Evolutionary conservation across 2,797 vertebrate species (phyloP), one percentile per base, ranked within the genome.

Genomic region (Cirrhinus mrigala): DNA sequence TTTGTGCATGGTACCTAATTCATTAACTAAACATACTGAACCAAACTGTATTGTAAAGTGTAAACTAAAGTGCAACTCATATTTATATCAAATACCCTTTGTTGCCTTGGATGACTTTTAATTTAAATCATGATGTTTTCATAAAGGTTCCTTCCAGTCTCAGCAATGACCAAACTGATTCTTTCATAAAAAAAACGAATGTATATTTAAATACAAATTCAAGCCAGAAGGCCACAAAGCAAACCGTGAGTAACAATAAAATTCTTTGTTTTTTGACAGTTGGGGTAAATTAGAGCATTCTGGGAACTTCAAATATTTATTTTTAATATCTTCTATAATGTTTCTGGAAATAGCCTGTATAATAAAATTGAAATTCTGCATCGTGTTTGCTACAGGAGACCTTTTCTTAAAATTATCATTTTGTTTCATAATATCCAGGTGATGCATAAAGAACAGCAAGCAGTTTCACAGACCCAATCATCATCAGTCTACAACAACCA

Each of bases 161-260:
- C 3, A 1, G 5, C 4, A n/a, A 20, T 15, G 5, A 54, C 7
- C 37, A 54, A 54, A 66, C 29, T 3, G 15, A 27, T n/a, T 27
- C 6, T 33, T 5, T 5, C 15, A 1, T 1, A 20, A 10, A 6
- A 24, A 3, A 6, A 1, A 0, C 0, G 1, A 20, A 9, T 1
- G 8, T 4, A 4, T 8, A n/a, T 62, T 33, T 2, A 27, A 74
- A 46, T 15, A 29, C 27, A 4, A 27, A 3, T 20, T 33, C 69
- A 50, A 70, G 44, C 20, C 44, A 33, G n/a, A 29, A 73, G 10
- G 5, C 9, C 66, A 40, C 1, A n/a, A 16, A 33, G 40, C 27
- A 18, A 33, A 54, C 9, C 0, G 52, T 85, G 24, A 66, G 50
- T 81, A 4, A 74, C 44, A 29, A 69, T 6, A 29, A 15, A 44